Base-by-base conservation (phyloP, 2,113 vertebrate species). In the Rhea pennata region DNA sequence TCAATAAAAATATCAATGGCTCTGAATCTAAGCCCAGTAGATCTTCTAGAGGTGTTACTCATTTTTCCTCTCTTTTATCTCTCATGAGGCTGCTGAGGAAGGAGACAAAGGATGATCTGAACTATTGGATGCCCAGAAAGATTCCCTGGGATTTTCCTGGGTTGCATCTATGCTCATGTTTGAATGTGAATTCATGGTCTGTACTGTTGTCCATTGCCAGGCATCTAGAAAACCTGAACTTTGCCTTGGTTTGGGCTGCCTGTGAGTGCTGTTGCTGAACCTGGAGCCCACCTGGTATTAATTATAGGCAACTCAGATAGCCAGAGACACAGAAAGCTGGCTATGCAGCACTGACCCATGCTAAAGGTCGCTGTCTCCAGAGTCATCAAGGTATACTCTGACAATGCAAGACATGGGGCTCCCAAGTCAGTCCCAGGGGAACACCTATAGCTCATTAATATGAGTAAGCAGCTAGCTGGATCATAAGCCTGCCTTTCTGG, bases 91-190 rank as follows among this genome's bases (percentile, higher is more conserved):
- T 59, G 26, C 21, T 85, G 40, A 87, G 54, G 58, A 84, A 91
- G 61, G 81, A 92, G 69, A 20, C 2, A 74, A 87, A 50, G 0
- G 1, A 59, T 87, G 70, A 12, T 24, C 64, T 50, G 73, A 77
- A 31, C 42, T 44, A 50, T 40, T 65, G 71, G 67, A 64, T 0
- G 5, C 33, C 58, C 76, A 62, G 76, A 58, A 72, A 61, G 23
- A 8, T 56, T 59, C 5, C 36, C 12, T n/a, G 72, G 86, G 19
- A n/a, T 90, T 79, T 88, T 86, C 80, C 65, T 70, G 16, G 16
- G 26, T 29, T 86, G 53, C 10, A 6, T 64, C 13, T n/a, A 3
- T 5, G 1, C 19, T 54, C 15, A 2, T 0, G 19, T 51, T 31
- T 33, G 33, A 33, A 48, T 17, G 31, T 51, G 76, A 50, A 58